Base-by-base conservation (phyloP, 2,888 invertebrate species). In the Drosophila robusta region DNA sequence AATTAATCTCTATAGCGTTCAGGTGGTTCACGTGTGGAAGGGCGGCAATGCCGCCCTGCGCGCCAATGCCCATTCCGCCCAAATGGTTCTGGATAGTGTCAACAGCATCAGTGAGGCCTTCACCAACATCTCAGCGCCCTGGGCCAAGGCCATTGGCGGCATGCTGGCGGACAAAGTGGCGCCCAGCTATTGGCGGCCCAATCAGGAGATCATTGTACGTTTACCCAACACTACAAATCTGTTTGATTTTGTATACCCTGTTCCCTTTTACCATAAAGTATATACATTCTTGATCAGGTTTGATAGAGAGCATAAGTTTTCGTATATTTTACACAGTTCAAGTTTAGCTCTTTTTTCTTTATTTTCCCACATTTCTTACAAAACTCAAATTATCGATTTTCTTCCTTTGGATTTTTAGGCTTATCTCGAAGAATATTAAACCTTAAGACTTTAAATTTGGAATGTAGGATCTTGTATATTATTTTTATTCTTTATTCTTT, bases 131-230 rank as follows among this genome's bases (percentile, higher is more conserved):
- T 94, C 95, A 12, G 93, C 95, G 4, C 95, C 95, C 76, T 96
- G 96, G n/a, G 94, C 95, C 3, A 95, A 94, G 89, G 93, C 93
- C 3, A 84, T 96, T 1, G 93, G 94, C 1, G 91, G 89, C 68
- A 96, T 96, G 95, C 94, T 96, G n/a, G 95, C 96, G 1, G 96
- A 96, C 91, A 94, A 95, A 90, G 90, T 91, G 26, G 96, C 96
- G 12, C 97, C 97, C 0, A 94, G 94, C 38, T 97, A 97, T 91
- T 97, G 97, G 97, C 94, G 94, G 61, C 95, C 96, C 8, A 96
- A 97, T 90, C 93, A 95, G 75, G 95, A 96, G 90, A 96, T 96
- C 69, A 94, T 93, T 87, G 95, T 95, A 91, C 91, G 92, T 90
- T 36, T 5, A n/a, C 9, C 6, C 44, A 16, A 14, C 4, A 11